Evolutionary conservation across 1,140 invertebrate genomes (phyloP).

Genomic region (Drosophila funebris): DNA sequence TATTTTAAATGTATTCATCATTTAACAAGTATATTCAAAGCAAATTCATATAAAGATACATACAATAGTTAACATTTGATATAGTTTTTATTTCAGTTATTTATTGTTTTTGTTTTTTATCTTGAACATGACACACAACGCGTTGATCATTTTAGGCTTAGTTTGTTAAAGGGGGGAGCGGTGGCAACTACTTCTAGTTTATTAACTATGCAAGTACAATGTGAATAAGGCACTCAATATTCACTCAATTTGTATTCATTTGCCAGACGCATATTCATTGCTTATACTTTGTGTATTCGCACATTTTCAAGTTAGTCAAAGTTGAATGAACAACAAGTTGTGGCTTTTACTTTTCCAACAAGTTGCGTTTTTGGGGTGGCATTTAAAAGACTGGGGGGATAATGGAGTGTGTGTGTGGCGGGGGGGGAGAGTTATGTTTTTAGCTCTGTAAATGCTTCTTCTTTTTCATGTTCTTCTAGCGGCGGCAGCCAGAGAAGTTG

Average conservation of each 20-base stretch:
- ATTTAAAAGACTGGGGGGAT: too few relatives aligned
- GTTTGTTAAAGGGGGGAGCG: slow-evolving; percentile 15
- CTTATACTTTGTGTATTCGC: neutral
- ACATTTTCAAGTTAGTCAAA: slow-evolving; percentile 27
- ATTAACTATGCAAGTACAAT: slow-evolving; percentile 45
- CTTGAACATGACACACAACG: slow-evolving; percentile 62
- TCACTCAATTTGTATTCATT: neutral
- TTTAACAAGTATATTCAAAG: neutral
- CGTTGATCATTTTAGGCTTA: slow-evolving; percentile 43
- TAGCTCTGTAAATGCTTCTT: slow-evolving; percentile 39
- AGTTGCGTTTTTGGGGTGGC: neutral
- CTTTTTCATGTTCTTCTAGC: neutral
- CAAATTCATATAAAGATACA: neutral
- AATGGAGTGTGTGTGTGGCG: neutral
- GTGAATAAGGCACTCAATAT: slow-evolving; percentile 39
- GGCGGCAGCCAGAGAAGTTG: neutral
- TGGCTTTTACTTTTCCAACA: neutral
- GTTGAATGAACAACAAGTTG: slow-evolving; percentile 29
- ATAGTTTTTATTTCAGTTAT: slow-evolving; percentile 3
- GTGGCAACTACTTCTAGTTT: slow-evolving; percentile 39
- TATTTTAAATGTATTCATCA: too few relatives aligned
- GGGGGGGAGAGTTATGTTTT: neutral
- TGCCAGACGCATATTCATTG: neutral
- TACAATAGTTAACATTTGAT: slow-evolving; percentile 38
- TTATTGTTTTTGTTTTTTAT: slow-evolving; percentile 50